Evolutionary conservation across 2,888 invertebrate genomes (phyloP).

Genomic region (Eulithis prunata): DNA sequence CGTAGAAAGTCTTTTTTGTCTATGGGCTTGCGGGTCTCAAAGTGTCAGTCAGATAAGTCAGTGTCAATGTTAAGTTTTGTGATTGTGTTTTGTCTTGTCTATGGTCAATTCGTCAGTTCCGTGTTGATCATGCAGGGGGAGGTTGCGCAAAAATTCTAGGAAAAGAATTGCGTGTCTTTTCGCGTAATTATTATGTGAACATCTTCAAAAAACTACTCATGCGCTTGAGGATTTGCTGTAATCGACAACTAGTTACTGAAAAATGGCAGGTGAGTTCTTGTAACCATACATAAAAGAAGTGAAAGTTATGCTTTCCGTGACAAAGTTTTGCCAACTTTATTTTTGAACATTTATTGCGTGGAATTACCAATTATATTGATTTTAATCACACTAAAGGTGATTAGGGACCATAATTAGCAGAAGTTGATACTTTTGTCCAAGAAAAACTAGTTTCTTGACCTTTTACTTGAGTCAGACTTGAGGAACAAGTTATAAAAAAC

Average conservation of each 20-base stretch:
- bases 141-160: conserved; percentile 52
- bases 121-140: conserved; percentile 59
- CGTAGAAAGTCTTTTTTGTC: background rate
- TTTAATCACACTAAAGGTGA: conserved; percentile 12
- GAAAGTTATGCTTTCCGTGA: conserved; percentile 60
- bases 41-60: background rate
- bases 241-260: conserved; percentile 49
- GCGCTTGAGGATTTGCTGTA: conserved; percentile 59
- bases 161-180: conserved; percentile 56
- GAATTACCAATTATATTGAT: background rate
- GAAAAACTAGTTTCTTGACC: conserved; percentile 29
- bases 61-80: conserved; percentile 1
- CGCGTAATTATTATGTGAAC: conserved; percentile 61
- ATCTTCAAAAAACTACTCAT: conserved; percentile 47
- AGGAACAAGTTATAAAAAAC: conserved; percentile 27
- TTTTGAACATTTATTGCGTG: conserved; percentile 6
- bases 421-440: conserved; percentile 11
- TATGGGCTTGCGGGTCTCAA: background rate
- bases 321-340: conserved; percentile 10
- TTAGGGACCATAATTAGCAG: conserved; percentile 6
- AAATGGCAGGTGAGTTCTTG: conserved; percentile 60
- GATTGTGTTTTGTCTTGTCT: conserved; percentile 30
- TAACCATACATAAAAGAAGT: conserved; percentile 50
- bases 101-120: conserved; percentile 51
- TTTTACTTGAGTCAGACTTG: conserved; percentile 15